Evolutionary conservation across 2,888 invertebrate species (phyloP), one percentile per base, ranked within the genome.

Genomic region (Crepidodera aurea): DNA sequence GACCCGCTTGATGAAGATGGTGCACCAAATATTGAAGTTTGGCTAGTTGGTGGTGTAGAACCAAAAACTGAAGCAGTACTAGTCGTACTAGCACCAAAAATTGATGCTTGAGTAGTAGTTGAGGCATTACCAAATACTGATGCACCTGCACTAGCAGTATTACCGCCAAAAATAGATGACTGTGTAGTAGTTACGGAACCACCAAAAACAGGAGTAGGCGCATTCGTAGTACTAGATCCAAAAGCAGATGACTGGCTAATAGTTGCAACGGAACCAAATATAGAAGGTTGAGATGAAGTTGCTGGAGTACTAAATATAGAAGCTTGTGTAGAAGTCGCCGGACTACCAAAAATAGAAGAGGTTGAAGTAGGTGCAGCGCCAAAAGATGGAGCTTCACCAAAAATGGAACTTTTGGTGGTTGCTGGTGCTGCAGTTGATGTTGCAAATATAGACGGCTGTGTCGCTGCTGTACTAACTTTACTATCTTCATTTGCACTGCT

Each of bases 151-250:
- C n/a, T 44, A 51, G 19, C 12, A 34, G 13, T 37, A 54, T 27
- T 82, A 8, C 22, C 22, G 7, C 40, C 48, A 50, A 59, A 54
- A n/a, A 37, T 25, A 8, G 62, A 19, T 22, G 27, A 7, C n/a
- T n/a, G n/a, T n/a, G 39, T 22, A 22, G 25, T 15, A 6, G 50
- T 61, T 13, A 53, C 67, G 15, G 60, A 60, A 6, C 62, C 57
- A 8, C 69, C 71, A 60, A 71, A 71, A 50, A 67, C 53, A 16
- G 65, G 57, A 44, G 51, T 34, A 37, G 64, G 37, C 32, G 79
- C 62, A 29, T 64, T 51, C 39, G 57, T 62, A 10, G 67, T 61
- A 29, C 58, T 12, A 39, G 76, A 70, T 1, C 37, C 34, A 37
- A 61, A 48, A 22, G 32, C 19, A 19, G 55, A 32, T 18, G 51